Conservation (phyloP, 1,140 invertebrate genomes). For the Macrocentrus cingulum region DNA sequence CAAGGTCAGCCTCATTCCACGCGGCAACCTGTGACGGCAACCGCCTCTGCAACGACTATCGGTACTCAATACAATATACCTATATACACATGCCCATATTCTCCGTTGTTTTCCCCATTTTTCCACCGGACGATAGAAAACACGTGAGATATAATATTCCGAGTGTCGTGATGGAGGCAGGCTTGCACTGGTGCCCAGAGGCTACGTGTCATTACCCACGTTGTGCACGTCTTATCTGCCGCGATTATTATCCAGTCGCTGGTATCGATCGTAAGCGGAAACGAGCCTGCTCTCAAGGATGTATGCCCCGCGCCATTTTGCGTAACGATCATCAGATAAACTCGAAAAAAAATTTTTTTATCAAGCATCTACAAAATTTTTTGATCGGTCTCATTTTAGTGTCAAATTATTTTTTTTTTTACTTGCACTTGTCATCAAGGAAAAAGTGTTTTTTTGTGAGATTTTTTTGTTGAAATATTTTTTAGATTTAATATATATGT, state of each 20-base stretch:
- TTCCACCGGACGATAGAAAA: no score
- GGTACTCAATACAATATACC: background rate
- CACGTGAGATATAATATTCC: no score
- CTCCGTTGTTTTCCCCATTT: no score
- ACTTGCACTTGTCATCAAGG: no score
- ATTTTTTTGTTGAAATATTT: no score
- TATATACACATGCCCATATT: background rate
- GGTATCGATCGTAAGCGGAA: constrained; percentile 10
- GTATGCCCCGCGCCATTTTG: constrained; percentile 8
- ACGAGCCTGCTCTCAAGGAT: constrained; percentile 8
- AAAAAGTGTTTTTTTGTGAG: no score
- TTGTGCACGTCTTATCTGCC: constrained; percentile 1
- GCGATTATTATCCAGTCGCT: constrained; percentile 8
- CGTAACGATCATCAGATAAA: constrained; percentile 24
- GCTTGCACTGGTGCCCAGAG: constrained; percentile 5
- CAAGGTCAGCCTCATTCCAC: constrained; percentile 54
- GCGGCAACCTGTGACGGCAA: constrained; percentile 6
- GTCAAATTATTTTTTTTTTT: no score
- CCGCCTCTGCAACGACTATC: background rate
- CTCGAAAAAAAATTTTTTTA: no score
- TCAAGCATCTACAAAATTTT: no score
- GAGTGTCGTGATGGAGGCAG: no score
- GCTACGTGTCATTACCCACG: constrained; percentile 20
- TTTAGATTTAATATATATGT: no score
- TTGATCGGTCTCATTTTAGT: no score